Base-by-base conservation (phyloP, 2,888 invertebrate genomes). In the Diabrotica balteata region DNA sequence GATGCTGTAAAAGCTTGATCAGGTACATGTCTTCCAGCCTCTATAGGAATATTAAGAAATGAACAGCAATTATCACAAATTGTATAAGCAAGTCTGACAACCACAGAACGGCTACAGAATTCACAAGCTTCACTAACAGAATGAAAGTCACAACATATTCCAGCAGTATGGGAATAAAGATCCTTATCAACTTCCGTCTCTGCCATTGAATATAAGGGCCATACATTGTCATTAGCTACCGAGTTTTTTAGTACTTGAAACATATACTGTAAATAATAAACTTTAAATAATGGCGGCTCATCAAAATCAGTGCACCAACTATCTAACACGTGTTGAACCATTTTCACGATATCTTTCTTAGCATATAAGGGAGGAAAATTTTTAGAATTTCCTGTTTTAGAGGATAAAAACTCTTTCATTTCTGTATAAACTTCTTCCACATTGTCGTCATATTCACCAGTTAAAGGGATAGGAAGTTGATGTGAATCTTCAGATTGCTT, bases 21-120 rank as follows among this genome's bases (percentile, higher is more conserved):
- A 0, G 86, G 86, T 53, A 84, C 73, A 75, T 87, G 87, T n/a
- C 78, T 77, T 0, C 86, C 86, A 0, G 82, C 81, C 50, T 82
- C 74, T 1, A 85, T 69, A 7, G 78, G 69, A 8, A 87, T 82
- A 9, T 81, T 81, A 43, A 87, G 71, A 72, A 86, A 84, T 0
- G 75, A 65, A 63, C 85, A 84, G 77, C 86, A 84, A 59, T 83
- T 82, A 68, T 87, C 86, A 46, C 85, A 84, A 50, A 87, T 85
- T 4, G 78, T 75, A 59, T 79, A 87, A 1, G 80, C 82, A 82
- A 84, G 86, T 42, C 87, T 81, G 0, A 78, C 77, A 0, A 85
- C 85, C 64, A 77, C 78, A 0, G 87, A 86, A 32, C 83, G 76
- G 2, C 85, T 84, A 67, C 87, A 87, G 67, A 82, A 72, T 7